Conservation (phyloP, 2,113 vertebrate genomes). For the Festucalex cinctus region DNA sequence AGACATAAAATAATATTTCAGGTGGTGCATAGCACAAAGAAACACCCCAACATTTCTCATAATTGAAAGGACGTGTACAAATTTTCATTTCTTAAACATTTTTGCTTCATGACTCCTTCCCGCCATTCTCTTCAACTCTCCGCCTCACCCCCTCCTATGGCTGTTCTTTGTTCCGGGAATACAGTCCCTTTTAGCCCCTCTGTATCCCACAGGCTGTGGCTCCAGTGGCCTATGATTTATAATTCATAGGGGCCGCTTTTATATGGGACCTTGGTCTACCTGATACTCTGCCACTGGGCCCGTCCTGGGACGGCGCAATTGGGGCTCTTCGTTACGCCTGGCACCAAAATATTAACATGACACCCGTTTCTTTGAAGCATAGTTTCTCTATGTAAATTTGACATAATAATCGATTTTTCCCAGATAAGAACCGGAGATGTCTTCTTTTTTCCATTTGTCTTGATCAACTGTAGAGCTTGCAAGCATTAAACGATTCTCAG, state of each 20-base stretch:
- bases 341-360: slow-evolving; percentile 66
- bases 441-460: slow-evolving; percentile 22
- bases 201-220: slow-evolving; percentile 78
- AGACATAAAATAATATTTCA: background rate
- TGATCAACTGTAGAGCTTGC: background rate
- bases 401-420: slow-evolving; percentile 56
- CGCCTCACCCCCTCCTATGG: slow-evolving; percentile 51
- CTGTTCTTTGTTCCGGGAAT: slow-evolving; percentile 80
- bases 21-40: background rate
- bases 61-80: background rate
- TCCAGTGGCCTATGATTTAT: slow-evolving; percentile 83
- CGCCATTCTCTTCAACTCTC: slow-evolving; percentile 19
- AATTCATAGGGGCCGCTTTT: slow-evolving; percentile 84
- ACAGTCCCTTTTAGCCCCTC: slow-evolving; percentile 68
- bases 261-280: slow-evolving; percentile 80
- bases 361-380: slow-evolving; percentile 60
- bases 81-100: slow-evolving; percentile 35
- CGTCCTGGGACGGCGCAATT: slow-evolving; percentile 68
- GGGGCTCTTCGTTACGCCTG: slow-evolving; percentile 70
- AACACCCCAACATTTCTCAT: background rate
- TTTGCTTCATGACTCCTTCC: slow-evolving; percentile 11
- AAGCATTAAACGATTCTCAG: slow-evolving; percentile 16
- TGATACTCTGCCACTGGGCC: slow-evolving; percentile 76
- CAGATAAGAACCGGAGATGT: slow-evolving; percentile 33
- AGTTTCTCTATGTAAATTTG: slow-evolving; percentile 60